Evolutionary conservation across 2,797 vertebrate species (phyloP).

Genomic region (Pangasius larnaudii): DNA sequence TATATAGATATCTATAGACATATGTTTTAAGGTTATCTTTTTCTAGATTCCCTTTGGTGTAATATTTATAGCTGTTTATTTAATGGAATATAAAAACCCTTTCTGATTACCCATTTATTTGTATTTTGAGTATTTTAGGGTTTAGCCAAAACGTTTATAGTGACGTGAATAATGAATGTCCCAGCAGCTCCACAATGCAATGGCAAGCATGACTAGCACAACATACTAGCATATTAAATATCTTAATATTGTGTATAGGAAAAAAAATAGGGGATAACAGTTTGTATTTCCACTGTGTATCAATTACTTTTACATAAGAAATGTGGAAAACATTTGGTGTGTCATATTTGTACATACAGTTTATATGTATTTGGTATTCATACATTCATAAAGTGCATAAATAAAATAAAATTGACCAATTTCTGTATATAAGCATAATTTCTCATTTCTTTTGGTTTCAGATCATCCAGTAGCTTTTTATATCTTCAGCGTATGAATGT

Average conservation of each 20-base stretch:
- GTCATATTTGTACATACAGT: conserved; percentile 60
- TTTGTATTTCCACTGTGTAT: conserved; percentile 62
- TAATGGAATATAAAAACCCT: not conserved
- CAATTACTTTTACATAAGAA: conserved; percentile 64
- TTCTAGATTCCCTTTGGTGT: not conserved
- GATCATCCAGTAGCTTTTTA: conserved; percentile 3
- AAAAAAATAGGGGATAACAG: conserved; percentile 45
- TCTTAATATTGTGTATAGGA: conserved; percentile 52
- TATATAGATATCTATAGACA: not conserved
- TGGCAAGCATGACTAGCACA: conserved; percentile 46
- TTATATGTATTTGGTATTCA: conserved; percentile 55
- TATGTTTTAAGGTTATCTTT: conserved; percentile 4
- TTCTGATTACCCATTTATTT: not conserved
- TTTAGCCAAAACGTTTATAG: not conserved
- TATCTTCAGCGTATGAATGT: conserved; percentile 14
- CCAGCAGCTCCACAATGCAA: conserved; percentile 42
- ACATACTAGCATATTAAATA: conserved; percentile 44
- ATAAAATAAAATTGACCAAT: conserved; percentile 72
- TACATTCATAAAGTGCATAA: conserved; percentile 78
- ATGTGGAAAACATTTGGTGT: conserved; percentile 17
- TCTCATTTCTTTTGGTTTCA: conserved; percentile 28
- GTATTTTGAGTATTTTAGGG: not conserved
- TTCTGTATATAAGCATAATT: conserved; percentile 58
- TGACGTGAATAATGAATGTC: conserved; percentile 25
- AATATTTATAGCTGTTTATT: not conserved